Percentiles rank a stretch among this genome's conserved stretches.
Conservation (phyloP, 2,888 invertebrate genomes). For the Leucophora obtusa region DNA sequence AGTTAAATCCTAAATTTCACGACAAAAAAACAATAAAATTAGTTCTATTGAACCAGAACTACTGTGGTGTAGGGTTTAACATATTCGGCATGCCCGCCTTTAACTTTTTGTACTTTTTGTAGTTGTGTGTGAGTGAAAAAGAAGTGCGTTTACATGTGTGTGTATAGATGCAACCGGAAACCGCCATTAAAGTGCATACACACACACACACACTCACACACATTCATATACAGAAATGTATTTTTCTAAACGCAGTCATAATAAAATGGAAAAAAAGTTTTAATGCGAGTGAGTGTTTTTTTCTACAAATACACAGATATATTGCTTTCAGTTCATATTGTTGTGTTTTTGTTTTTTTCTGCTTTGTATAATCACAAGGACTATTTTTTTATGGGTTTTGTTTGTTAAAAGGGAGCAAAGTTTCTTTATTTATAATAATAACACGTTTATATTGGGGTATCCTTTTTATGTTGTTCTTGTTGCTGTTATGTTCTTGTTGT, state of each 20-base stretch:
- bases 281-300: slow-evolving; percentile 49
- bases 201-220: slow-evolving; percentile 8
- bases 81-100: too few species aligned
- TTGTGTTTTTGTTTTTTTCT: slow-evolving; percentile 30
- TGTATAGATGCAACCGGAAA: slow-evolving; percentile 72
- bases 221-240: neutral
- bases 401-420: slow-evolving; percentile 50
- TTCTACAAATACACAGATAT: slow-evolving; percentile 22
- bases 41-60: too few species aligned
- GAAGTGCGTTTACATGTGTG: neutral
- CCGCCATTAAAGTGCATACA: slow-evolving; percentile 73
- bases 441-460: slow-evolving; percentile 52
- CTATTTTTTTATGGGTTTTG: neutral
- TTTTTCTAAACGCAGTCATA: slow-evolving; percentile 59
- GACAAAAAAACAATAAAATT: too few species aligned
- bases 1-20: too few species aligned
- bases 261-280: slow-evolving; percentile 48
- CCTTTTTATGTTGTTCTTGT: slow-evolving; percentile 19
- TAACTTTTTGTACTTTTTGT: too few species aligned
- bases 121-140: neutral
- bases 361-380: slow-evolving; percentile 46
- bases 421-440: slow-evolving; percentile 48
- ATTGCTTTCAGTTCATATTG: slow-evolving; percentile 1
- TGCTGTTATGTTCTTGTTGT: slow-evolving; percentile 13
- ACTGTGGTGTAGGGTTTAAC: too few species aligned